These are phyloP conservation scores for Dugesia japonica DNA, from an alignment of 2,888 invertebrate species.

Conservation along the genomic window DNA sequence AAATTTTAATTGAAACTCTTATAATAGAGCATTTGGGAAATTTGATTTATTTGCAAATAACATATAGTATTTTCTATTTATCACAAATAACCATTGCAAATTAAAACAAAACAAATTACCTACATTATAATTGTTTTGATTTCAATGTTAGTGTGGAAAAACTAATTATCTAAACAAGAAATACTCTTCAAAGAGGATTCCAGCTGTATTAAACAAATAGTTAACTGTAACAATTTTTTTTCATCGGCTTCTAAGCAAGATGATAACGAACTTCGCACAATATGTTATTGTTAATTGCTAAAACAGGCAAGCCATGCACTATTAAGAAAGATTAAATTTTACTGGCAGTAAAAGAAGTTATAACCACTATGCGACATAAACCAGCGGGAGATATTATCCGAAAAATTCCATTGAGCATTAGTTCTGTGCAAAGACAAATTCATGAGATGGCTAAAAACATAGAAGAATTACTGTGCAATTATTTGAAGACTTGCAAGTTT, in stretches of 20 bases:
- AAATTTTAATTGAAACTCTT: too few relatives aligned
- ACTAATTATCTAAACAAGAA: too few relatives aligned
- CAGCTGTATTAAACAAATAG: too few relatives aligned
- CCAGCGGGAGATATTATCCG: background rate
- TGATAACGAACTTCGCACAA: conserved; percentile 3
- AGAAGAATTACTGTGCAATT: background rate
- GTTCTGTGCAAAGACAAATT: background rate
- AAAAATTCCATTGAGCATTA: conserved; percentile 20
- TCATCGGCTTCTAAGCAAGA: background rate
- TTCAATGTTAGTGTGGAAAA: too few relatives aligned
- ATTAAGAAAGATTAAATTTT: background rate
- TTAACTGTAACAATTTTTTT: too few relatives aligned
- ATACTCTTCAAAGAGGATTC: too few relatives aligned
- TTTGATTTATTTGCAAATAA: too few relatives aligned
- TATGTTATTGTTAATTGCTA: background rate
- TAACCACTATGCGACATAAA: conserved; percentile 14
- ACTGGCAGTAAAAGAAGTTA: conserved; percentile 20
- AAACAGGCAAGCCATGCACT: conserved; percentile 9
- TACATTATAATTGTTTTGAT: too few relatives aligned
- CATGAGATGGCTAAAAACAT: conserved; percentile 7
- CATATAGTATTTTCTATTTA: too few relatives aligned
- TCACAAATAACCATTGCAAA: too few relatives aligned
- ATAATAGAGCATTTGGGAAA: too few relatives aligned
- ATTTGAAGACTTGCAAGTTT: background rate
- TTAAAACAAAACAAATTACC: too few relatives aligned